Conservation (phyloP, 2,888 invertebrate species). For the Parascotia fuliginaria region DNA sequence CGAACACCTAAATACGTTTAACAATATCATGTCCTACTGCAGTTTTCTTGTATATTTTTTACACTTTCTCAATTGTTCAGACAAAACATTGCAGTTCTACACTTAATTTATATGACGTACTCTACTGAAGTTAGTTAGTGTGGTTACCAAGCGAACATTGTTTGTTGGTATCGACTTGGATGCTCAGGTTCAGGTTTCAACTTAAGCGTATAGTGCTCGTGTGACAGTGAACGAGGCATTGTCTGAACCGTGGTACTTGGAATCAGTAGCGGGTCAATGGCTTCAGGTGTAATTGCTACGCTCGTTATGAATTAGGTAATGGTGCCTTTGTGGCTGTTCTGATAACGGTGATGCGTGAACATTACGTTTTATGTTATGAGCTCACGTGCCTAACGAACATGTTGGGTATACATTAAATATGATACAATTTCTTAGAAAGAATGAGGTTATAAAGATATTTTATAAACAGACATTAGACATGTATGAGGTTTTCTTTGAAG, state of each 20-base stretch:
- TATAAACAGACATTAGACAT: too few species aligned
- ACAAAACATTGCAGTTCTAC: too few species aligned
- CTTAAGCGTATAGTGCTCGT: slow-evolving; percentile 32
- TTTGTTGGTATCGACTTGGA: slow-evolving; percentile 35
- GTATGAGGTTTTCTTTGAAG: too few species aligned
- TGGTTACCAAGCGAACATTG: slow-evolving; percentile 20
- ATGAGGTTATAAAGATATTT: too few species aligned
- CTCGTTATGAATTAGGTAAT: slow-evolving; percentile 61
- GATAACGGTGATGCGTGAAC: slow-evolving; percentile 28
- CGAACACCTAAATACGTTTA: not conserved
- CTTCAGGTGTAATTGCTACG: slow-evolving; percentile 51
- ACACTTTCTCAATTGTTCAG: not conserved
- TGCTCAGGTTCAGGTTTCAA: slow-evolving; percentile 32
- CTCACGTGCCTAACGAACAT: slow-evolving; percentile 28
- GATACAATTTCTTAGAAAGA: too few species aligned
- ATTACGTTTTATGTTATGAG: slow-evolving; percentile 41
- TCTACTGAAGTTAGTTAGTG: slow-evolving; percentile 16
- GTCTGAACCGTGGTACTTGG: slow-evolving; percentile 49
- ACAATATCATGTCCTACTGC: not conserved
- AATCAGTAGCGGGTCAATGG: slow-evolving; percentile 44
- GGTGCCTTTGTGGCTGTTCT: slow-evolving; percentile 33
- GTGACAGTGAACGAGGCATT: slow-evolving; percentile 57
- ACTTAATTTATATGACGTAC: not conserved
- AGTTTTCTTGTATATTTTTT: not conserved
- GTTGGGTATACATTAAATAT: not conserved